Conservation (phyloP, 2,113 vertebrate species). For the Alaudala cheleensis region DNA sequence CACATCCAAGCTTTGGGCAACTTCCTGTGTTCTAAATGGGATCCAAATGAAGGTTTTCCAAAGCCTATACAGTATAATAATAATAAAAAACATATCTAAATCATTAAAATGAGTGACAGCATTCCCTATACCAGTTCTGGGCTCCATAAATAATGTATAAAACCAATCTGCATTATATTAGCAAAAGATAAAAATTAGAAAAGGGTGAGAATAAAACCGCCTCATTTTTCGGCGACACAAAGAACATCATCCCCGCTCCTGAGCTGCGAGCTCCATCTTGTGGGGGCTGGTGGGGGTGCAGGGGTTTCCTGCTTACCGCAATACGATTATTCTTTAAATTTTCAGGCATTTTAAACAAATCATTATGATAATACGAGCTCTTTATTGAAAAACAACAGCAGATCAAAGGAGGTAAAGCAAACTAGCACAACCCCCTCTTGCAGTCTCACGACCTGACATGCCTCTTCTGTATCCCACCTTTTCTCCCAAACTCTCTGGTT, state of each 20-base stretch:
- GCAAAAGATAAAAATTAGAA: conserved; percentile 64
- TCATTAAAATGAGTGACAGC: conserved; percentile 67
- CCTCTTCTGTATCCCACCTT: not conserved
- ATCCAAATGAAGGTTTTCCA: conserved; percentile 70
- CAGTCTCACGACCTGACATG: not conserved
- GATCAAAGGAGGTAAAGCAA: not conserved
- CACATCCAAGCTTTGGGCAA: conserved; percentile 65
- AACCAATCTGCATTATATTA: conserved; percentile 63
- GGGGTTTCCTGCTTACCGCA: accelerated
- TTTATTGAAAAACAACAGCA: not conserved
- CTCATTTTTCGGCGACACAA: not conserved
- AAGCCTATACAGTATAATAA: conserved; percentile 52
- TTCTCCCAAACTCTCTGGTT: not conserved
- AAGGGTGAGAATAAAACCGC: not conserved
- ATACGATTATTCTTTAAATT: not conserved
- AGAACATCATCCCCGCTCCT: conserved; percentile 1
- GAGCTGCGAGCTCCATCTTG: conserved; percentile 71
- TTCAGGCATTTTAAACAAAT: not conserved
- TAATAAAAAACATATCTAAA: conserved; percentile 64
- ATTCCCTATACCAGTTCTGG: conserved; percentile 65
- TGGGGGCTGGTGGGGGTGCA: not conserved
- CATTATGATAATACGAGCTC: not conserved
- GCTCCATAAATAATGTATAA: conserved; percentile 64
- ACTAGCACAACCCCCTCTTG: too few species aligned
- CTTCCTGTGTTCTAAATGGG: conserved; percentile 64